Evolutionary conservation across 2,888 invertebrate genomes (phyloP).

Genomic region (Terebella lapidaria): DNA sequence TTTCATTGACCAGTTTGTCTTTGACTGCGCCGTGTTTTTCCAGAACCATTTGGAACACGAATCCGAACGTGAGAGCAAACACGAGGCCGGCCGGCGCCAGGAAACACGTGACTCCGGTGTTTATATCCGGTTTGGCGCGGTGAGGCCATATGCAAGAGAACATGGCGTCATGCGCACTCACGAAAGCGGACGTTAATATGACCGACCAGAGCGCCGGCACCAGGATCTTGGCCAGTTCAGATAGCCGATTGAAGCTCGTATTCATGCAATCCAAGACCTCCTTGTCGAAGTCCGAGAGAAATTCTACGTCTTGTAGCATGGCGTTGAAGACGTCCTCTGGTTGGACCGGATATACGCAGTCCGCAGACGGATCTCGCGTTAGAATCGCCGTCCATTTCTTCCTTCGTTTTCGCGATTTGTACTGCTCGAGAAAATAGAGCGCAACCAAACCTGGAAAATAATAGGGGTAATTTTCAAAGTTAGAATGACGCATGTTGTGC

Average conservation of each 20-base stretch:
- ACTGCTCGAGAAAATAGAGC: background rate
- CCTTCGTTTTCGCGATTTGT: background rate
- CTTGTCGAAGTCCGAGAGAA: slow-evolving; percentile 7
- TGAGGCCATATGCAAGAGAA: slow-evolving; percentile 13
- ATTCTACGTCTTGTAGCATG: too few relatives aligned
- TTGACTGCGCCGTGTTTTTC: slow-evolving; percentile 25
- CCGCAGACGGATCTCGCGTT: too few relatives aligned
- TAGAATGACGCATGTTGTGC: too few relatives aligned
- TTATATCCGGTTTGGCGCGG: slow-evolving; percentile 13
- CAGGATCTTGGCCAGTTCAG: slow-evolving; percentile 9
- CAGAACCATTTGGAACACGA: slow-evolving; percentile 33
- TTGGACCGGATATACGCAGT: too few relatives aligned
- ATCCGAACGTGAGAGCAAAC: slow-evolving; percentile 39
- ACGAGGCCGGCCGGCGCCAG: slow-evolving; percentile 37
- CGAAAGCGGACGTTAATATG: background rate
- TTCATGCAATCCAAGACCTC: slow-evolving; percentile 11
- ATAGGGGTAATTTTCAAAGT: too few relatives aligned
- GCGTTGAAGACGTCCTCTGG: too few relatives aligned
- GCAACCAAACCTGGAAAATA: background rate
- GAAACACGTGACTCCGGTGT: slow-evolving; percentile 21
- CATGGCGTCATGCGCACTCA: slow-evolving; percentile 9
- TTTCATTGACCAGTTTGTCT: slow-evolving; percentile 29
- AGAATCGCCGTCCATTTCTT: too few relatives aligned
- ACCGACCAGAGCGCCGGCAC: slow-evolving; percentile 16
- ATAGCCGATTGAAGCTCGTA: slow-evolving; percentile 2